Evolutionary conservation across 1,140 invertebrate species (phyloP), one percentile per base, ranked within the genome.

Genomic region (Solenopsis invicta): DNA sequence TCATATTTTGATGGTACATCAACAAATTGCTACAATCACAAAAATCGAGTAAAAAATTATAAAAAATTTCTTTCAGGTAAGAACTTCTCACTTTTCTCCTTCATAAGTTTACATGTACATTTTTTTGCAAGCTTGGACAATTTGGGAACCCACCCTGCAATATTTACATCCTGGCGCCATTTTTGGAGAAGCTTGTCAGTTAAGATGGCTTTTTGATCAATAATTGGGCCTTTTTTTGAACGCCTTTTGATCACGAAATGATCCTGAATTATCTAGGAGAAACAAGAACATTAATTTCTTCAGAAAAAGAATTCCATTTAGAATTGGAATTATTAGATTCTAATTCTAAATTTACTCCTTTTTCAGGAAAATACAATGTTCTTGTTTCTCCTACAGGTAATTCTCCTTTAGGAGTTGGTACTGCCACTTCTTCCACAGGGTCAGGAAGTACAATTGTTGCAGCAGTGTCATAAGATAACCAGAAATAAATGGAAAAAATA

Each of bases 121-220:
- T 18, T 74, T 74, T 74, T n/a, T 50, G 8, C 0, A 29, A 69
- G 8, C 0, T 74, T 56, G 41, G 56, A 74, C 37, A 74, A 74
- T 21, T 21, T 74, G 13, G 1, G 4, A 56, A 74, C 34, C 6
- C 13, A 74, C 64, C 37, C 21, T 5, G 37, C 18, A 41, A 13
- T 21, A 0, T 67, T 45, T 21, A 59, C 6, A 56, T 74, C 8
- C 2, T 13, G 10, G 21, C 52, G 18, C 18, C n/a, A 6, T 21
- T 56, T 37, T 34, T 1, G 0, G 0, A 37, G 2, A 6, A 1
- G 2, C 0, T 41, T 0, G 1, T 16, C 1, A 24, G 1, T 59
- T 37, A 74, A 74, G 1, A 0, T 12, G 2, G 4, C 41, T 0
- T 8, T 56, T 37, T 74, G 0, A 56, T 74, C 71, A 9, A 56